Base-by-base conservation (phyloP, 2,797 vertebrate genomes). In the Nasua narica region DNA sequence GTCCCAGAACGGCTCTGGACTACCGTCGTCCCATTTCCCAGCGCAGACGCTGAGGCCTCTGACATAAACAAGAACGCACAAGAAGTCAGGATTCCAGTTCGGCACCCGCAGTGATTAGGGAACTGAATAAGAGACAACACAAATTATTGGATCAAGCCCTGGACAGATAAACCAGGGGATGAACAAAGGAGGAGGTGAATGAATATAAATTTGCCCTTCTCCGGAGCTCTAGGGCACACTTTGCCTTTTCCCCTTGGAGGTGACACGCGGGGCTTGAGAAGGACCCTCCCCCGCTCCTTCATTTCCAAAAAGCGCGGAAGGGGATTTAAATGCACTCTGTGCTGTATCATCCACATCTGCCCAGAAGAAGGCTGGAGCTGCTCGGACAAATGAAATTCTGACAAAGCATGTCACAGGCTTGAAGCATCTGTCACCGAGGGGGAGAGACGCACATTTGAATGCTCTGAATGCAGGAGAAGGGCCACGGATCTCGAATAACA, bases 351-450 rank as follows among this genome's bases (percentile, higher is more conserved):
- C 50, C 11, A 27, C 81, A 37, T 95, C 93, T 94, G 93, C 89
- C 84, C 69, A 87, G 93, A 96, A 81, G 0, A 29, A 89, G 82
- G 62, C 76, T 16, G 19, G 32, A 52, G 50, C 78, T 1, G 6
- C 89, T 58, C 0, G 29, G 56, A 95, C 94, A 92, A 90, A 95
- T 72, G 96, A 88, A 62, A 81, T 95, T 76, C 84, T 87, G 97
- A 96, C 93, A 95, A 62, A 91, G 52, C 27, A 0, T 76, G 89
- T 96, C 94, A 91, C 89, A 2, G 88, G 40, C 86, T 83, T 40
- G 94, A 85, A 46, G 89, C 92, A 11, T n/a, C 90, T 91, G 92
- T 94, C 96, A 91, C 93, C 0, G 21, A 76, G 29, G 15, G 5
- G 74, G 52, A 65, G 86, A 35, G 56, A 25, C 2, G 2, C 40